Base-by-base conservation (phyloP, 2,797 vertebrate genomes). In the Thamnophis elegans region DNA sequence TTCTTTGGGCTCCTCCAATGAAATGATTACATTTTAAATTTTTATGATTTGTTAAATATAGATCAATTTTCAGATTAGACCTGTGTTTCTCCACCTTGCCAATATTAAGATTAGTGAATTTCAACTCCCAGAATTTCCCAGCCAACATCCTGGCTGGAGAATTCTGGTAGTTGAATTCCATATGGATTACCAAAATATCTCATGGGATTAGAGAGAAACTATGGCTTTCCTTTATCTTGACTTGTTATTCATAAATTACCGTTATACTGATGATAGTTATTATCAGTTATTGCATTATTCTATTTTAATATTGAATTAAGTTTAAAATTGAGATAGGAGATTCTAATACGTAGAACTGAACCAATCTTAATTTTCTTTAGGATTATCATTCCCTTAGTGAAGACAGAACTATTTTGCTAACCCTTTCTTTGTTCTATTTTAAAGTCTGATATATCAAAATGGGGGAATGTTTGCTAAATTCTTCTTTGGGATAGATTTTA, bases 281-380 rank as follows among this genome's bases (percentile, higher is more conserved):
- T 78, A 42, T 42, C 42, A 78, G 73, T 78, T 42, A 42, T 78
- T 42, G 36, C 20, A 78, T 78, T 1, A 42, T 78, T 78, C 18
- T 42, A 78, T 22, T 78, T 42, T 78, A 78, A 78, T 78, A 22
- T 47, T 78, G 73, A 42, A 42, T 78, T 78, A 42, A 1, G 20
- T 78, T 78, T 42, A 42, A 11, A 47, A 42, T 36, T 73, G 32
- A 73, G 18, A 32, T 78, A 42, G 36, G 3, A 78, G 73, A 78
- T 42, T 42, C 20, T 78, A 78, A 78, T 78, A 22, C 11, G 3
- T 78, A 93, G 92, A 89, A 87, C 36, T 59, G 90, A 68, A 95
- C 1, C 18, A 78, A 91, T 86, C 62, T 85, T 90, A 28, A 86
- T 86, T 95, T 94, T 86, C 47, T 28, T 26, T 73, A 91, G 91